Conservation (phyloP, 2,797 vertebrate genomes). For the Catamblyrhynchus diadema region DNA sequence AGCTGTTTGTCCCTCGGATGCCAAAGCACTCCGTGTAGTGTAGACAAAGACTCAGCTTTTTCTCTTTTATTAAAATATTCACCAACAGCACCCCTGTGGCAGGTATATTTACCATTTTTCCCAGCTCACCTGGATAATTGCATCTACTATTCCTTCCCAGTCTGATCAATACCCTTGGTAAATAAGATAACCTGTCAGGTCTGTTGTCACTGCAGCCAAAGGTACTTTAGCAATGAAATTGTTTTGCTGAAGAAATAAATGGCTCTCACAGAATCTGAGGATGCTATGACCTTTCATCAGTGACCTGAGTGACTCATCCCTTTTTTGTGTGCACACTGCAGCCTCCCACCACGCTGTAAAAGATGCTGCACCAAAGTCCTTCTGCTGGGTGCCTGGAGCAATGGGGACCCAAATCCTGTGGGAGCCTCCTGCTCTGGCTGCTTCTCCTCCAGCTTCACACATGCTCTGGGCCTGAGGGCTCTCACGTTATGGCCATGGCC, state of each 20-base stretch:
- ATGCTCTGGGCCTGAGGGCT: not conserved
- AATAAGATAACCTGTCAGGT: not conserved
- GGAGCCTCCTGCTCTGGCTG: not conserved
- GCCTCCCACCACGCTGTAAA: rapidly evolving
- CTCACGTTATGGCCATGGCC: rapidly evolving
- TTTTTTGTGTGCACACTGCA: not conserved
- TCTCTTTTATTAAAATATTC: not conserved
- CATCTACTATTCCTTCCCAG: not conserved
- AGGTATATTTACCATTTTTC: not conserved
- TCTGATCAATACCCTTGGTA: not conserved
- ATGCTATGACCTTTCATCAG: constrained; percentile 18
- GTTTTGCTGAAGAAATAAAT: not conserved
- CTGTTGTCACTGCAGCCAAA: not conserved
- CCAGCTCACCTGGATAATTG: not conserved
- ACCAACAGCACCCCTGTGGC: not conserved
- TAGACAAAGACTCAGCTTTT: not conserved
- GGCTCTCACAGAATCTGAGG: not conserved
- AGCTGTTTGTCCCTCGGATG: not conserved
- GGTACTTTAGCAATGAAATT: not conserved
- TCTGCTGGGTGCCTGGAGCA: rapidly evolving
- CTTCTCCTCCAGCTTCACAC: not conserved
- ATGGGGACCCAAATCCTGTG: rapidly evolving
- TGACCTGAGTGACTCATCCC: constrained; percentile 41
- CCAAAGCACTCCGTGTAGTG: not conserved
- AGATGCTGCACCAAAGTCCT: not conserved